Evolutionary conservation across 1,140 invertebrate genomes (phyloP).

Genomic region (Daktulosphaira vitifoliae): DNA sequence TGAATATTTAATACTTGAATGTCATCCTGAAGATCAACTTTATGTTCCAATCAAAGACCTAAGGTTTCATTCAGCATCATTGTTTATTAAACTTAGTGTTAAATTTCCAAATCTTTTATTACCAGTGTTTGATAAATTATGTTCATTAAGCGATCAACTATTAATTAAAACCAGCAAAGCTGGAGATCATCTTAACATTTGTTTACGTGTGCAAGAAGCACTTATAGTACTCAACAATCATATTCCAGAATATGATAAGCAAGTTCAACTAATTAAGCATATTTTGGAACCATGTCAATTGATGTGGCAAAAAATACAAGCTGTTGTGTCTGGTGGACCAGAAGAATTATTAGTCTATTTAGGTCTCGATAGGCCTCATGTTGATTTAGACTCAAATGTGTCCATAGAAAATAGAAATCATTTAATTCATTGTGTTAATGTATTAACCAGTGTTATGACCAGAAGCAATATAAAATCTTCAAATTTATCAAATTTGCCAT

Average conservation of each 20-base stretch:
- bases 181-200: conserved; percentile 17
- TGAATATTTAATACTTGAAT: conserved; percentile 28
- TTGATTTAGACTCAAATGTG: conserved; percentile 11
- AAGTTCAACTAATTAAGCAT: conserved; percentile 23
- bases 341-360: conserved; percentile 23
- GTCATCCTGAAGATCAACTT: conserved; percentile 19
- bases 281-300: conserved; percentile 31
- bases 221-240: conserved; percentile 16
- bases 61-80: conserved; percentile 73
- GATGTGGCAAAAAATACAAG: conserved; percentile 31
- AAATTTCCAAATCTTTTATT: conserved; percentile 74
- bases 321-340: conserved; percentile 3
- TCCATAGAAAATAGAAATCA: conserved; percentile 20
- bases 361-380: conserved; percentile 11
- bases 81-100: conserved; percentile 80
- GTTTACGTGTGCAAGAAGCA: conserved; percentile 25
- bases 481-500: conserved; percentile 2
- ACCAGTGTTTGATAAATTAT: conserved; percentile 65
- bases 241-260: conserved; percentile 24
- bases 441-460: conserved; percentile 9
- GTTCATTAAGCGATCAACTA: conserved; percentile 28
- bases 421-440: conserved; percentile 17
- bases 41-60: conserved; percentile 50
- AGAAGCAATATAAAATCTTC: conserved; percentile 24
- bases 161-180: conserved; percentile 13